Evolutionary conservation across 2,113 vertebrate genomes (phyloP), one percentile per base, ranked within the genome.

Genomic region (Tachysurus vachellii): DNA sequence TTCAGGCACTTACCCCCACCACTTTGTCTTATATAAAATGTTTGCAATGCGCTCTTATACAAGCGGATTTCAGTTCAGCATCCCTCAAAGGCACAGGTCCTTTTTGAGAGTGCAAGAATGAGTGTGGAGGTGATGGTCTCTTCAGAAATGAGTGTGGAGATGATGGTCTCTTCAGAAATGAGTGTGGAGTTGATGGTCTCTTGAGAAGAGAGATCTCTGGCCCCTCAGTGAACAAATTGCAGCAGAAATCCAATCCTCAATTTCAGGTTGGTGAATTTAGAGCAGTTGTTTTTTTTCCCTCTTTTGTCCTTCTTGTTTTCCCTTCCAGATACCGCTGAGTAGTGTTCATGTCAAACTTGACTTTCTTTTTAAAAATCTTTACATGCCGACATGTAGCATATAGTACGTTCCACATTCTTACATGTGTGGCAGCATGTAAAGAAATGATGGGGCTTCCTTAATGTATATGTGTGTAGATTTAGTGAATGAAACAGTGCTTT

Each of bases 191-290:
- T 87, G 87, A 91, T 90, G 91, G 89, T 89, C 86, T 83, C 80
- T 54, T 91, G 85, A 91, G 89, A 92, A 89, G 82, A 80, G 89
- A 91, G 85, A 84, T 92, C 79, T 90, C 82, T 90, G 75, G 88
- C 31, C 85, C 86, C 89, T 89, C 91, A 88, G 28, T 80, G 61
- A 89, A 82, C 88, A 91, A 91, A 93, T 83, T 83, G 86, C 88
- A 85, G 83, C 90, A 86, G 89, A 88, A 57, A 88, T 28, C 84
- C 36, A 44, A 77, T 89, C 88, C 61, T 62, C 84, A 31, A 44
- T 83, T 81, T 90, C 90, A 93, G 92, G 92, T 94, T 94, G 90
- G 93, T 94, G 88, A 82, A 36, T 61, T 88, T 88, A 36, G 59
- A 80, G 82, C 54, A 57, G 44, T 88, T 87, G 5, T 26, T 75